A percentile compares a stretch with the other conserved stretches of the same genome.
Evolutionary conservation across 1,140 invertebrate genomes (phyloP).

Genomic region (Eueides isabella): DNA sequence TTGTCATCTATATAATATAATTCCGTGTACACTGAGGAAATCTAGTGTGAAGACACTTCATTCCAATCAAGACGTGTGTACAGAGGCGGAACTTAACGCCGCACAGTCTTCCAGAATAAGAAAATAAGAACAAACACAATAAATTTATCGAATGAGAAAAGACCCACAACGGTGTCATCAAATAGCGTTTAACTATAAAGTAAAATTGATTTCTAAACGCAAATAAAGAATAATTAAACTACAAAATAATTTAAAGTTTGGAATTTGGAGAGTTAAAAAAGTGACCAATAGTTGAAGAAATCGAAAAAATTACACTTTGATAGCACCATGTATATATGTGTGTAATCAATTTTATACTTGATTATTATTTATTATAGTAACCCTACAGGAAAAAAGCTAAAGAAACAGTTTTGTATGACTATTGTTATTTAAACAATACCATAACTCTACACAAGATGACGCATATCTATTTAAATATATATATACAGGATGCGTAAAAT

Average conservation of each 20-base stretch:
- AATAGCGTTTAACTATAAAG: no score
- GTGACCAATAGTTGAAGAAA: not conserved
- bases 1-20: not conserved
- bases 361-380: not conserved
- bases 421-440: not conserved
- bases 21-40: no score
- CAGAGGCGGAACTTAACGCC: no score
- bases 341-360: not conserved
- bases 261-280: not conserved
- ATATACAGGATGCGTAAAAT: not conserved
- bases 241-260: no score
- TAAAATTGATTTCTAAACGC: no score
- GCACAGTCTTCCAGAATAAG: no score
- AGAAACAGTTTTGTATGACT: not conserved
- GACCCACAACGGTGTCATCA: no score
- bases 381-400: not conserved
- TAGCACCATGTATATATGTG: constrained; percentile 5
- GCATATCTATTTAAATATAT: not conserved
- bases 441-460: not conserved
- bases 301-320: not conserved
- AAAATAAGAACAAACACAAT: no score
- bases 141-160: no score
- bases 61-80: no score
- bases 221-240: not conserved
- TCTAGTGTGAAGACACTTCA: no score